Evolutionary conservation across 2,113 vertebrate species (phyloP), one percentile per base, ranked within the genome.

Genomic region (Petroica traversi): DNA sequence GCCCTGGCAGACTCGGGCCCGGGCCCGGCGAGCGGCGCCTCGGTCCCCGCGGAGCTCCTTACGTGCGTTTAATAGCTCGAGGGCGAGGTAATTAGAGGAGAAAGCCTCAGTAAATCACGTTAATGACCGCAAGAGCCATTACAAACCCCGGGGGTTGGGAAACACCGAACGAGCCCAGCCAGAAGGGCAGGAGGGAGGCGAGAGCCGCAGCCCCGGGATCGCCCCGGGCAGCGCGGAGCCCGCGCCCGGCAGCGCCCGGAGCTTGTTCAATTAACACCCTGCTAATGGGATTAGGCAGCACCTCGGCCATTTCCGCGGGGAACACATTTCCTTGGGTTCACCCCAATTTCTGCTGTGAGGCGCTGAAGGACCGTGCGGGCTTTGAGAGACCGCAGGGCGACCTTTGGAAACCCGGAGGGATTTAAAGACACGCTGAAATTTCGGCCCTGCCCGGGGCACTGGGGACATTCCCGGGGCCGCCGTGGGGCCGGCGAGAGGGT

Each of bases 71-170:
- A 89, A 96, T 82, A 95, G 88, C 92, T 88, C 17, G 58, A 89
- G 85, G 88, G 88, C 34, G 52, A 96, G 58, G 81, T 88, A 96
- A 96, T 96, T 97, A 95, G 88, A 93, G 62, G 36, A 93, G 79
- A 93, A 95, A 97, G 85, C 66, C 88, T 89, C 95, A 55, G 81
- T 93, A 97, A 96, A 97, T 96, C 95, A 96, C 85, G 58, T 94
- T 95, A 95, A 95, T 94, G 95, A 96, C 93, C 89, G 54, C 92
- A 96, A 95, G 88, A 95, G 66, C 73, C 88, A 93, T 89, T 95
- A 75, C 77, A 76, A 85, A 74, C 92, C 51, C 84, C 74, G 45
- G 57, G 57, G 62, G 87, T 61, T 75, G 85, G 54, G 95, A 89
- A 93, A 87, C 49, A 23, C 64, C 29, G 77, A 89, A 45, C 20